phyloP scores from a whole-genome alignment of 2,797 vertebrate genomes.

The Staurois parvus region DNA sequence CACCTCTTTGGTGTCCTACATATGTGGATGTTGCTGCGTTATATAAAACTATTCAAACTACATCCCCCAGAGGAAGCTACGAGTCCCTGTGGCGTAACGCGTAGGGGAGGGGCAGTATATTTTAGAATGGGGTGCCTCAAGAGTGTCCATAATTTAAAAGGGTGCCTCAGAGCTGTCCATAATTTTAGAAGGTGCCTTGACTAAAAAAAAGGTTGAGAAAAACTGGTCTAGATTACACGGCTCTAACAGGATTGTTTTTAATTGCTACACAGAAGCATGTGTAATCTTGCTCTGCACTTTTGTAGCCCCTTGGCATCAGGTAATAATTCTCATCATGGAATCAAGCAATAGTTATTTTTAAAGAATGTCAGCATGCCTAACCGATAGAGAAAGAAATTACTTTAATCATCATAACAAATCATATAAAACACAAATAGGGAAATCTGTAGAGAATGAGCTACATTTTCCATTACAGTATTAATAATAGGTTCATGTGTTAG shows the following conservation, averaged over 20 bases:
- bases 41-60: no score
- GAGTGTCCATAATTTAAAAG: no score
- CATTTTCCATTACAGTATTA: slow-evolving; percentile 19
- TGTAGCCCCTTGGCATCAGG: neutral
- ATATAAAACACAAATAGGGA: slow-evolving; percentile 34
- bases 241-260: neutral
- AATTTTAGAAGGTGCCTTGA: no score
- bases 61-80: no score
- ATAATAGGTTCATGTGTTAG: neutral
- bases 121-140: no score
- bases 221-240: no score
- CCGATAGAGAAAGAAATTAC: slow-evolving; percentile 26
- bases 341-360: slow-evolving; percentile 19
- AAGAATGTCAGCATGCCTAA: neutral
- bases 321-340: slow-evolving; percentile 13
- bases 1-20: no score
- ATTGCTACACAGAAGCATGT: slow-evolving; percentile 10
- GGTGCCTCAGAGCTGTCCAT: no score
- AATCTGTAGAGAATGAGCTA: slow-evolving; percentile 43
- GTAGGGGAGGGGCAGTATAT: no score
- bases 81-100: no score
- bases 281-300: neutral
- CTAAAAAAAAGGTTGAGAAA: no score
- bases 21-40: no score
- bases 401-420: slow-evolving; percentile 42